Conservation (phyloP, 1,140 invertebrate genomes). For the Drosophila kanapiae region DNA sequence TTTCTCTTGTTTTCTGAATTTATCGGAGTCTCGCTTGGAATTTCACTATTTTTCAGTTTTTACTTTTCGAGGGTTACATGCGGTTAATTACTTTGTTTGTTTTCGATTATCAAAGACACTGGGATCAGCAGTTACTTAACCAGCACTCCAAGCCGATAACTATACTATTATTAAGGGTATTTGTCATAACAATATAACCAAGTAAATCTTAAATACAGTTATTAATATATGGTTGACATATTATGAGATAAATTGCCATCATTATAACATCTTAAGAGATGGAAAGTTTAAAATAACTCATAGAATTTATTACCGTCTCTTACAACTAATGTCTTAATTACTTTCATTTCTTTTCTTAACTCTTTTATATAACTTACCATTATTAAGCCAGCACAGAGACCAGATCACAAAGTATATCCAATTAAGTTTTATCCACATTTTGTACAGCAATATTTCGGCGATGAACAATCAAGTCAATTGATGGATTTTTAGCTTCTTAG, state of each 20-base stretch:
- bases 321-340: not conserved
- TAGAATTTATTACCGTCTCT: conserved; percentile 2
- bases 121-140: conserved; percentile 22
- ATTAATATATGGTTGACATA: conserved; percentile 3
- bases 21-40: conserved; percentile 62
- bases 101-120: conserved; percentile 54
- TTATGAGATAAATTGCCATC: not conserved
- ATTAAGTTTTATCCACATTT: conserved; percentile 66
- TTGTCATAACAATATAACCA: not conserved
- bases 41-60: conserved; percentile 75
- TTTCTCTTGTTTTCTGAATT: conserved; percentile 44
- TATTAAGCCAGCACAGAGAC: conserved; percentile 40
- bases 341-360: not conserved
- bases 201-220: not conserved
- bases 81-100: conserved; percentile 78
- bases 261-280: not conserved
- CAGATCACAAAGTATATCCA: conserved; percentile 44
- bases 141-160: conserved; percentile 1
- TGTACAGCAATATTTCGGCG: conserved; percentile 10
- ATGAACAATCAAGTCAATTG: conserved; percentile 3
- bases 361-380: conserved; percentile 41
- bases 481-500: conserved; percentile 36
- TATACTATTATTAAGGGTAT: not conserved
- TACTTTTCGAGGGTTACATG: conserved; percentile 59
- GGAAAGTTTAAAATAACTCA: conserved; percentile 3